Evolutionary conservation across 2,888 invertebrate species (phyloP).

Genomic region (Macaria liturata): DNA sequence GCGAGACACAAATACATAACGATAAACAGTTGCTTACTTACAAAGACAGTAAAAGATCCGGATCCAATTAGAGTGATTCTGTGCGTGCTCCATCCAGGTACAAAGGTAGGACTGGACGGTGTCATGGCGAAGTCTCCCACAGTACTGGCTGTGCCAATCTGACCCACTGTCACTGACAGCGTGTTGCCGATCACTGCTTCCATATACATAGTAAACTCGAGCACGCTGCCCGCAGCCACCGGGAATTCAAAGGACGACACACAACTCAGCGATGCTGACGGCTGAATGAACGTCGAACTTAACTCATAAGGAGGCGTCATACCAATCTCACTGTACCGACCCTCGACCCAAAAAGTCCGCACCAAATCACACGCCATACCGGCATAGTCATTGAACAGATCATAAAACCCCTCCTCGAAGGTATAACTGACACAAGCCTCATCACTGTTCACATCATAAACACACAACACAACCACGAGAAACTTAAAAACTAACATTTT

Average conservation of each 20-base stretch:
- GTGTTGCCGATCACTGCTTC: constrained; percentile 38
- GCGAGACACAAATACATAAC: no score
- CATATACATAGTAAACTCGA: constrained; percentile 55
- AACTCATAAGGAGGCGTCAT: constrained; percentile 38
- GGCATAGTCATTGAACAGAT: constrained; percentile 40
- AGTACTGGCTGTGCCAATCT: constrained; percentile 32
- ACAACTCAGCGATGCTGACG: constrained; percentile 35
- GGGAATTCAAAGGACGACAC: constrained; percentile 42
- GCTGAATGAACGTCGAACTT: constrained; percentile 45
- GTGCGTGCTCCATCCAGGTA: constrained; percentile 42
- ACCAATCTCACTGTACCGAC: constrained; percentile 36
- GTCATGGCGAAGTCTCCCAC: constrained; percentile 21
- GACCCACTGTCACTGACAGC: constrained; percentile 46
- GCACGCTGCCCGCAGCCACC: constrained; percentile 43
- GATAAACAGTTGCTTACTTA: constrained; percentile 38
- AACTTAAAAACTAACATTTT: constrained; percentile 34
- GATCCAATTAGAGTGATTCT: constrained; percentile 31
- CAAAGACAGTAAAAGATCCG: constrained; percentile 42
- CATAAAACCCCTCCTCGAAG: constrained; percentile 48
- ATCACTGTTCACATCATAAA: constrained; percentile 40
- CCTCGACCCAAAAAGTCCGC: constrained; percentile 41
- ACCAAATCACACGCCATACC: constrained; percentile 34
- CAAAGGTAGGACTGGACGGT: constrained; percentile 6
- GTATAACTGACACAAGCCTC: constrained; percentile 47
- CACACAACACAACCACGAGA: constrained; percentile 31